A percentile compares a stretch with the other conserved stretches of the same genome.
Conservation (phyloP, 2,888 invertebrate genomes). For the Sclerodermus sp. region DNA sequence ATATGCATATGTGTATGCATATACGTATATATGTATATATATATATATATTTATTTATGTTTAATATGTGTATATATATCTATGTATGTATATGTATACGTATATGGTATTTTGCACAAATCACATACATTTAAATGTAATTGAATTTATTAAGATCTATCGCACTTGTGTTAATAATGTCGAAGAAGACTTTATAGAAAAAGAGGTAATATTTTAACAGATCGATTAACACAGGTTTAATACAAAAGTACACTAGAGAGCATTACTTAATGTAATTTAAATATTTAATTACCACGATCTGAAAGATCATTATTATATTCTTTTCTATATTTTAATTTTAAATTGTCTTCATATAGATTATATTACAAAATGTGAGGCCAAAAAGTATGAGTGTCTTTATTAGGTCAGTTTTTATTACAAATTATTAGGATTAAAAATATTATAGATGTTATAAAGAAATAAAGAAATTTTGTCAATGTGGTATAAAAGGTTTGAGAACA, state of each 20-base stretch:
- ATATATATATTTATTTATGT: too few relatives aligned
- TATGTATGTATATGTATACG: too few relatives aligned
- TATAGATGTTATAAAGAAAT: slow-evolving; percentile 40
- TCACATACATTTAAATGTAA: slow-evolving; percentile 21
- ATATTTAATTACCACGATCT: slow-evolving; percentile 27
- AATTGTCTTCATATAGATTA: background rate
- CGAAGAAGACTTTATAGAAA: too few relatives aligned
- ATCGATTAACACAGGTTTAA: too few relatives aligned
- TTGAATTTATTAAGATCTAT: slow-evolving; percentile 28
- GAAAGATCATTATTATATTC: slow-evolving; percentile 27
- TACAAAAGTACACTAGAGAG: background rate
- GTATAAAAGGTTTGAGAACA: slow-evolving; percentile 33
- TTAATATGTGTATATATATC: too few relatives aligned
- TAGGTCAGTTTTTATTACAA: slow-evolving; percentile 49
- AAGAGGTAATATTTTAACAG: too few relatives aligned
- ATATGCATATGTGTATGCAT: too few relatives aligned
- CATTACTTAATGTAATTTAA: slow-evolving; percentile 24
- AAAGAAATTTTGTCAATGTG: slow-evolving; percentile 39
- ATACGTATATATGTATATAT: too few relatives aligned
- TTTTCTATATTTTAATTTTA: slow-evolving; percentile 28
- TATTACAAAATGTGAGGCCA: slow-evolving; percentile 41
- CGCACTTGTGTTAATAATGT: background rate
- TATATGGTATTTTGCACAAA: slow-evolving; percentile 33
- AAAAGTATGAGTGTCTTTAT: slow-evolving; percentile 47
- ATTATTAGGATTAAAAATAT: slow-evolving; percentile 45